Evolutionary conservation across 2,888 invertebrate species (phyloP), one percentile per base, ranked within the genome.

Genomic region (Oxytorus armatus): DNA sequence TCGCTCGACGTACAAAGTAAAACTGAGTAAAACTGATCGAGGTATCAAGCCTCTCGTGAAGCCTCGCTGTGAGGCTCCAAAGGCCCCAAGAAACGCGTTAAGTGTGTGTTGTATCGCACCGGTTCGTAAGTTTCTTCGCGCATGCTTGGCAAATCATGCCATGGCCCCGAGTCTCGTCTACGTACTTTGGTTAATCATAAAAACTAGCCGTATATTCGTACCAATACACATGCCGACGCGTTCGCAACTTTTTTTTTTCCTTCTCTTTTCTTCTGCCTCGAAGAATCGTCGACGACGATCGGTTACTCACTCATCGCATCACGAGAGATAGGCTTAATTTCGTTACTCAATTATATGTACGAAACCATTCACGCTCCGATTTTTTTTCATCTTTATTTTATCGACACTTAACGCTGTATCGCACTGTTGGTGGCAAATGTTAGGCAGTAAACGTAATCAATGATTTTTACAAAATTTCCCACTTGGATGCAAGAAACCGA

Each of bases 21-120:
- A 53, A 79, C 79, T 79, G 79, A 57, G 36, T 57, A 21, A 0
- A 53, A 79, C 79, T 79, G 79, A 57, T 73, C 63, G 39, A 33
- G n/a, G 36, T 21, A 3, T 18, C 1, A 16, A 47, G 14, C 10
- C 42, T 5, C n/a, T 42, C n/a, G 29, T 3, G n/a, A 3, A 29
- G 29, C 25, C 1, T 14, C 25, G 61, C 29, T 29, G 2, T 10
- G 18, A 18, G 16, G 7, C 39, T 68, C 36, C 14, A 39, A 53
- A 21, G 18, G n/a, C 7, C 36, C 18, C 3, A 7, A 36, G 8
- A 14, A 66, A 39, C 42, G 51, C 66, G 66, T 39, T 23, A 23
- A 0, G 23, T 18, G 51, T 51, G 18, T n/a, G n/a, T n/a, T n/a
- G n/a, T n/a, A n/a, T n/a, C n/a, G n/a, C n/a, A n/a, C n/a, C n/a